Percentiles rank a stretch among this genome's conserved stretches.
phyloP scores from a whole-genome alignment of 2,113 vertebrate genomes.

The Beaufortia kweichowensis region DNA sequence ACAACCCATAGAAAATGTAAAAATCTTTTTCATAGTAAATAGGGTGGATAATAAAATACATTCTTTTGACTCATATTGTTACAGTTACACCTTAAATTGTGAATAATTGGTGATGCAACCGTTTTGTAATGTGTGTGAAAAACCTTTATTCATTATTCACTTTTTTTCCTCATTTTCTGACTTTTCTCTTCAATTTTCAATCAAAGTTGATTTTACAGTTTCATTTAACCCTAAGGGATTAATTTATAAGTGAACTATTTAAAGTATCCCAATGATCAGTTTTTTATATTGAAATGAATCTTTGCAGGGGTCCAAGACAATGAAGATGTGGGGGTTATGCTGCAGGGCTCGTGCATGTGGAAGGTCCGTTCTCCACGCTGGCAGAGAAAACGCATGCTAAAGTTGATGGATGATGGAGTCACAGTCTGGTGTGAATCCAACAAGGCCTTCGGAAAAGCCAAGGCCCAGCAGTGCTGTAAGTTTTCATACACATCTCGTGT shows the following conservation, averaged over 20 bases:
- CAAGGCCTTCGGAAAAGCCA: conserved; percentile 71
- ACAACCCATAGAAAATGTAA: not conserved
- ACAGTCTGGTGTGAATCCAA: conserved; percentile 87
- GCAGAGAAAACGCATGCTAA: conserved; percentile 79
- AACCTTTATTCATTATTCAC: no score
- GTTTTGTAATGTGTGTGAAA: not conserved
- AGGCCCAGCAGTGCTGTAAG: conserved; percentile 88
- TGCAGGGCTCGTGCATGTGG: conserved; percentile 81
- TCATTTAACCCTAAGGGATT: no score
- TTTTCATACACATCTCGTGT: conserved; percentile 32
- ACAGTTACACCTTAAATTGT: not conserved
- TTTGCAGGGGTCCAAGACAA: conserved; percentile 83
- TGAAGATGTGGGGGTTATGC: conserved; percentile 83
- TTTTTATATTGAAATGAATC: not conserved
- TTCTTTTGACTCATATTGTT: not conserved
- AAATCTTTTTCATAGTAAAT: no score
- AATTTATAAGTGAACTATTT: not conserved
- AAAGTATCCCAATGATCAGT: no score
- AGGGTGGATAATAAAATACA: not conserved
- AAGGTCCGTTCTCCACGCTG: conserved; percentile 85
- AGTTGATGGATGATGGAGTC: conserved; percentile 85
- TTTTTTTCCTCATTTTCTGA: no score
- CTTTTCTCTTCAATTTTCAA: no score
- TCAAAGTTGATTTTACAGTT: no score
- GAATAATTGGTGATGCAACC: not conserved